phyloP scores from a whole-genome alignment of 2,797 vertebrate species.

The Remorina albescens region DNA sequence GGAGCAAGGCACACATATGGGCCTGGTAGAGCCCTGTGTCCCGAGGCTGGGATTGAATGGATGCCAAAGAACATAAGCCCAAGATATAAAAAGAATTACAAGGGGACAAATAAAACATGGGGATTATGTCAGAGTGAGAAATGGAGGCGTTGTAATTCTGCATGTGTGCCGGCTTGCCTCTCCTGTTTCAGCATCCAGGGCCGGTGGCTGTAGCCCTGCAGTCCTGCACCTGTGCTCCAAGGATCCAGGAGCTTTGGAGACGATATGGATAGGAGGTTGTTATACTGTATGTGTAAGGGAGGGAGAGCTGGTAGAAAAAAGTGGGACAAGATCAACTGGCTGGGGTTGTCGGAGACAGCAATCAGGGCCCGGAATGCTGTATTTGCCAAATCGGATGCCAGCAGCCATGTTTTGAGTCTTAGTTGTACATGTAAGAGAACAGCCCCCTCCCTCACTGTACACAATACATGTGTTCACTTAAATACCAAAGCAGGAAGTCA shows the following conservation, averaged over 20 bases:
- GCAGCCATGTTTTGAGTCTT: constrained; percentile 48
- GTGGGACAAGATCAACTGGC: constrained; percentile 62
- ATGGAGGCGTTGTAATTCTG: constrained; percentile 77
- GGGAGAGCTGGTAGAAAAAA: constrained; percentile 50
- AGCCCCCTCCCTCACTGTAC: constrained; percentile 18
- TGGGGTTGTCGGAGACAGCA: constrained; percentile 40
- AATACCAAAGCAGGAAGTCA: constrained; percentile 56
- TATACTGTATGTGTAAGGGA: constrained; percentile 37
- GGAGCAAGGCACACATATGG: constrained; percentile 82
- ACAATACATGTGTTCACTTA: constrained; percentile 54
- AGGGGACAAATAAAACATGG: constrained; percentile 84
- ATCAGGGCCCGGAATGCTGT: constrained; percentile 43
- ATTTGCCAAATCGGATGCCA: constrained; percentile 54
- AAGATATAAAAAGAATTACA: constrained; percentile 84
- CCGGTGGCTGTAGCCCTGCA: constrained; percentile 70
- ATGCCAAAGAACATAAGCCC: constrained; percentile 84
- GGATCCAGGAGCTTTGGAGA: constrained; percentile 68
- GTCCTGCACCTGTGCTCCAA: constrained; percentile 76
- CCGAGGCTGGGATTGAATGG: constrained; percentile 80
- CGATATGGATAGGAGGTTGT: constrained; percentile 55
- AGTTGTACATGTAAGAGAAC: constrained; percentile 19
- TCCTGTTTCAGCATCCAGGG: constrained; percentile 72
- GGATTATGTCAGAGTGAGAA: constrained; percentile 84
- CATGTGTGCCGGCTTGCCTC: constrained; percentile 71
- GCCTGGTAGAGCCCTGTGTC: constrained; percentile 75